Conservation (phyloP, 1,140 invertebrate species). For the Drosophila nasuta region DNA sequence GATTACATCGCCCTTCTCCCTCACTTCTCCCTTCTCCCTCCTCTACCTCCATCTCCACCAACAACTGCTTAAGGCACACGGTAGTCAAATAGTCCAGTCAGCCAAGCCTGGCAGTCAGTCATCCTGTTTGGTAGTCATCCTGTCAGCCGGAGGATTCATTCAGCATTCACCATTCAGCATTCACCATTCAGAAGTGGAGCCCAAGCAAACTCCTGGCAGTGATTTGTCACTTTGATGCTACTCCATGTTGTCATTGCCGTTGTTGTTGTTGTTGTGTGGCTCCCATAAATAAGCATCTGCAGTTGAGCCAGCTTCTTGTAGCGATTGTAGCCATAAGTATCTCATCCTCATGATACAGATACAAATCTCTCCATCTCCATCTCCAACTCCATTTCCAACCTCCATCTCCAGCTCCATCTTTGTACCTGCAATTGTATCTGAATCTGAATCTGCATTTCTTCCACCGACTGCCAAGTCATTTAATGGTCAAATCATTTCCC, state of each 20-base stretch:
- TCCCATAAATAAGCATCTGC: slow-evolving; percentile 74
- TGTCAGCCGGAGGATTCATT: background rate
- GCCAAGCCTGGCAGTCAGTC: background rate
- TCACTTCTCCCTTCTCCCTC: background rate
- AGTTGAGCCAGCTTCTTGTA: slow-evolving; percentile 23
- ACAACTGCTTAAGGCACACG: slow-evolving; percentile 22
- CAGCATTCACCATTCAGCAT: background rate
- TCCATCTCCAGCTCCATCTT: background rate
- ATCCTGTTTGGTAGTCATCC: background rate
- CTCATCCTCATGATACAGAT: background rate
- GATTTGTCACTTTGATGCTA: slow-evolving; percentile 70
- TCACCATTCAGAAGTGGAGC: background rate
- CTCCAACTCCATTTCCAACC: slow-evolving; percentile 5
- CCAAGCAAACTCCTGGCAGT: slow-evolving; percentile 44
- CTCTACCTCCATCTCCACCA: background rate
- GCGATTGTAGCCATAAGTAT: slow-evolving; percentile 24
- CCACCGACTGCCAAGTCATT: background rate
- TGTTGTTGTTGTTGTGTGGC: slow-evolving; percentile 20
- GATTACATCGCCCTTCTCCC: slow-evolving; percentile 63
- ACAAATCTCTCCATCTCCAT: slow-evolving; percentile 4
- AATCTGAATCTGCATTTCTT: background rate
- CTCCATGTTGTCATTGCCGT: slow-evolving; percentile 7
- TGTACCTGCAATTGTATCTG: background rate
- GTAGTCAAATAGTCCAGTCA: slow-evolving; percentile 1
- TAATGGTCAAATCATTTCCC: background rate